Evolutionary conservation across 2,113 vertebrate genomes (phyloP).

Genomic region (Azemiops feae): DNA sequence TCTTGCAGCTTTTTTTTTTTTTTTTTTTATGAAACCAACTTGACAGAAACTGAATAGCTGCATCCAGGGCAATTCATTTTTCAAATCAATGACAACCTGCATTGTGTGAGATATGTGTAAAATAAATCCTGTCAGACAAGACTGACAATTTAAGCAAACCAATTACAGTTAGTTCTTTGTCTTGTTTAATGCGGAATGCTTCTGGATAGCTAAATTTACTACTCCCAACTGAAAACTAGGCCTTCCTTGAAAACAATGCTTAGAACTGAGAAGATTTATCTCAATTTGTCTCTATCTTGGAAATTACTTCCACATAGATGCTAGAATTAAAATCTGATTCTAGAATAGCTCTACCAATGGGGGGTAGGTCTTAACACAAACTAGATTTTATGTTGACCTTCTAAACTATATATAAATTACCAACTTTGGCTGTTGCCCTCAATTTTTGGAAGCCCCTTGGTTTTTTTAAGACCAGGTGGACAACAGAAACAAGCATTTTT

Average conservation of each 20-base stretch:
- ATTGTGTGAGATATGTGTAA: conserved; percentile 12
- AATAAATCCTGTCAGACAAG: conserved; percentile 34
- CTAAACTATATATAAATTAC: not conserved
- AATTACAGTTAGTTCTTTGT: not conserved
- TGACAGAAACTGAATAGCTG: conserved; percentile 35
- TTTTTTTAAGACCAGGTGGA: not conserved
- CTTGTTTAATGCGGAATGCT: not conserved
- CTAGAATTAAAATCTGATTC: not conserved
- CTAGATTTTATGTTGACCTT: not conserved
- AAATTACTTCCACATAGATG: not conserved
- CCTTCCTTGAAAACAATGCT: not conserved
- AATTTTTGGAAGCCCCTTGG: not conserved
- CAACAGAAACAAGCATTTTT: not conserved
- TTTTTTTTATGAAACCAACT: no score
- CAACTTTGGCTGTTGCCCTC: not conserved
- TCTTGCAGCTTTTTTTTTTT: conserved; percentile 6
- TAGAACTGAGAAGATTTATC: not conserved
- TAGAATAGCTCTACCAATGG: not conserved
- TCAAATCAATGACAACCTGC: conserved; percentile 40
- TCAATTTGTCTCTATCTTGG: not conserved
- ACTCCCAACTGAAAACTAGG: conserved; percentile 3
- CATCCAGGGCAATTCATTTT: not conserved
- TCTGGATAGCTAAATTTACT: not conserved
- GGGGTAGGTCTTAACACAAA: not conserved
- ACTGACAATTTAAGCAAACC: not conserved